Evolutionary conservation across 2,797 vertebrate species (phyloP), one percentile per base, ranked within the genome.

Genomic region (Poeciliopsis presidionis): DNA sequence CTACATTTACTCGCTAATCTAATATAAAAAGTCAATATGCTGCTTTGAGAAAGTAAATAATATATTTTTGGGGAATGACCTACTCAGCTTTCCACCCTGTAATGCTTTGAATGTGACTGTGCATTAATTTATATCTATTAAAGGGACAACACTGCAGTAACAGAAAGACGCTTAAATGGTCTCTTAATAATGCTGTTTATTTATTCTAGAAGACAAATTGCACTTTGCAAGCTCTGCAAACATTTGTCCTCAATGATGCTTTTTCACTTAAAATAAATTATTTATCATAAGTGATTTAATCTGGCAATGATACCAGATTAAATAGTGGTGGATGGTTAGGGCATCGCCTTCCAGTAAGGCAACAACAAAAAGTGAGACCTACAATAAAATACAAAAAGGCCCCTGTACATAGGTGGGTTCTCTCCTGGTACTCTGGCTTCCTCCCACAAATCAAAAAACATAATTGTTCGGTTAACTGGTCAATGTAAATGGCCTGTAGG

Each of bases 1-100:
- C 84, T 86, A 82, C 83, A 90, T 93, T 90, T 83, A 81, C 84
- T 84, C 72, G 70, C 86, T 94, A 91, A 93, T 93, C 86, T 85
- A 90, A 93, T 93, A 85, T 73, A 84, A 79, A 90, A 88, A 91
- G 91, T 92, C 91, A 92, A 93, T 93, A 92, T 86, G 83, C 79
- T 81, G 82, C 87, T 86, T 81, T 45, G 33, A 74, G 75, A 86
- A 84, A 63, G 61, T 20, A 20, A 71, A 65, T 90, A 91, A 93
- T 90, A 83, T 77, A 77, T 92, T 94, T 91, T 87, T 75, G 83
- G 74, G 73, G 22, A 69, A 74, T 83, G 86, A 89, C 85, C 82
- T 73, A 9, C 59, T 73, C 70, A 53, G 72, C 84, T 80, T 85
- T 80, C 63, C 45, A 74, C 73, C 80, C 77, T 67, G 39, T 30